phyloP scores from a whole-genome alignment of 23 tunicate genomes.

The Oikopleura vanhoeffeni region DNA sequence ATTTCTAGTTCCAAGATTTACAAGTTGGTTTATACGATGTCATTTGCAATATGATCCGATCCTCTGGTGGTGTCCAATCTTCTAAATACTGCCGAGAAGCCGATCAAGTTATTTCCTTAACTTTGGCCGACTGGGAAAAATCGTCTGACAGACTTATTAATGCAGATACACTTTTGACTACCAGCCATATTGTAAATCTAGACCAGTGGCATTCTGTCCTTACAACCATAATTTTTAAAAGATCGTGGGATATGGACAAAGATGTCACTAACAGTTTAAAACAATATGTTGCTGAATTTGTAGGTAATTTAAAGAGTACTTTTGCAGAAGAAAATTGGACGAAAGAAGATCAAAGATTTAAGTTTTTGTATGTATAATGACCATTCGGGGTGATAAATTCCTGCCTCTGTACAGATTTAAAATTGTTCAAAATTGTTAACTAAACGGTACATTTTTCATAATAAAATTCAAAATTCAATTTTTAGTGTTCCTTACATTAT shows the following conservation, averaged over 20 bases:
- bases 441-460: too few relatives aligned
- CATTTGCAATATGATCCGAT: neutral
- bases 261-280: neutral
- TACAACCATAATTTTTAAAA: neutral
- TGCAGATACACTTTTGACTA: neutral
- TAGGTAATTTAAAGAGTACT: too few relatives aligned
- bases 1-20: too few relatives aligned
- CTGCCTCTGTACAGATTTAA: too few relatives aligned
- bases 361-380: too few relatives aligned
- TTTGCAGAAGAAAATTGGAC: too few relatives aligned
- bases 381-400: too few relatives aligned
- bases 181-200: neutral
- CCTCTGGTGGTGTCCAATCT: neutral
- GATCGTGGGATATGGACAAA: neutral
- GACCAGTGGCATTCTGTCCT: constrained; percentile 11
- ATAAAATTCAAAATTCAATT: too few relatives aligned
- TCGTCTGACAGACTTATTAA: neutral
- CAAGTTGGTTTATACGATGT: too few relatives aligned
- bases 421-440: too few relatives aligned
- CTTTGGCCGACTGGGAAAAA: neutral
- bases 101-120: neutral
- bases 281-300: neutral
- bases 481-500: too few relatives aligned
- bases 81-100: neutral
- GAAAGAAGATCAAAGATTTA: too few relatives aligned